Conservation (phyloP, 1,140 invertebrate species). For the Phymastichus coffea region DNA sequence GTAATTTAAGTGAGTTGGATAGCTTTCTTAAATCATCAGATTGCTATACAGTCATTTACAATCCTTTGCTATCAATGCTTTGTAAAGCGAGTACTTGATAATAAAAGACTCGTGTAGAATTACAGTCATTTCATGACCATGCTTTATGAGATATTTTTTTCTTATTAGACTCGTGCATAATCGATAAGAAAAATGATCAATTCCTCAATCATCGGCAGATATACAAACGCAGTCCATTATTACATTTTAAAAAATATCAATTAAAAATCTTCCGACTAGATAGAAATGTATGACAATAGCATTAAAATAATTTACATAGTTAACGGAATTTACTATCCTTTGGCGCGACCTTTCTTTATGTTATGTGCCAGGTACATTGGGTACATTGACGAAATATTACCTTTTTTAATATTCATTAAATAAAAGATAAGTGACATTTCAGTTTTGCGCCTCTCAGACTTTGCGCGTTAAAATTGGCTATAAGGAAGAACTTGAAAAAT, state of each 20-base stretch:
- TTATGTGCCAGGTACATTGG: not conserved
- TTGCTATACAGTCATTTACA: not conserved
- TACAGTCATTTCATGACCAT: slow-evolving; percentile 51
- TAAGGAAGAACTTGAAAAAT: not conserved
- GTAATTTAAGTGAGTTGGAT: no score
- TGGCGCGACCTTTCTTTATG: not conserved
- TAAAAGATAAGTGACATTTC: no score
- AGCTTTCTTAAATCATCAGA: not conserved
- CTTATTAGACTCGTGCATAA: slow-evolving; percentile 16
- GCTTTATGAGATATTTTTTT: slow-evolving; percentile 27
- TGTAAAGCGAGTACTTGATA: slow-evolving; percentile 26
- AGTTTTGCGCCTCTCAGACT: no score
- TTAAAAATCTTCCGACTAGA: slow-evolving; percentile 26
- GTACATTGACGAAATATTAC: not conserved
- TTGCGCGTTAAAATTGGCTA: not conserved
- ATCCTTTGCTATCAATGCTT: not conserved
- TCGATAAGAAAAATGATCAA: slow-evolving; percentile 45
- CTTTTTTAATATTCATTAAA: not conserved
- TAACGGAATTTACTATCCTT: slow-evolving; percentile 3
- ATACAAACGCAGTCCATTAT: not conserved
- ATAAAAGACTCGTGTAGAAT: slow-evolving; percentile 34
- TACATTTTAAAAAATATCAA: not conserved
- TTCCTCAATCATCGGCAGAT: slow-evolving; percentile 43
- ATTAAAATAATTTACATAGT: slow-evolving; percentile 5
- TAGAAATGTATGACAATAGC: slow-evolving; percentile 5